Base-by-base conservation (phyloP, 2,113 vertebrate genomes). In the Tragelaphus scriptus region DNA sequence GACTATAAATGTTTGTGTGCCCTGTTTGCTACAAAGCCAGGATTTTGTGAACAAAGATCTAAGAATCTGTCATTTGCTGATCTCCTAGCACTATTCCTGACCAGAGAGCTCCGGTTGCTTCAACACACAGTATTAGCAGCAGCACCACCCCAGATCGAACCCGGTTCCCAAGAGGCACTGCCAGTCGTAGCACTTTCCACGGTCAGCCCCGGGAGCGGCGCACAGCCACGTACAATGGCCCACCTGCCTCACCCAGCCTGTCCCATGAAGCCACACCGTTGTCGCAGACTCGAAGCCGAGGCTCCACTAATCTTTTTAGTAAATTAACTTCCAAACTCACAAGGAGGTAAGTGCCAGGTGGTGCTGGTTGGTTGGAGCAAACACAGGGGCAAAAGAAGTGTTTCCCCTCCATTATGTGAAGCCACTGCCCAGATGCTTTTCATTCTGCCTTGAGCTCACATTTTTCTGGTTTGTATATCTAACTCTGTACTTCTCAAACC, bases 301-400 rank as follows among this genome's bases (percentile, higher is more conserved):
- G 99, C 95, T 99, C 99, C 98, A 99, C 99, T 97, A 99, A 99
- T 93, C 99, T 99, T 1, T 99, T 99, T 98, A 99, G 99, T 97
- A 99, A 99, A 97, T 99, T 99, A 90, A 99, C 99, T 97, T 99
- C 99, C 63, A 99, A 99, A 92, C 99, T 99, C 53, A 99, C 99
- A 0, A 99, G 99, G 98, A 99, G 99, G 99, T 99, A 99, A 98
- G 99, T 98, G 61, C 84, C 77, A 12, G 19, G 26, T 15, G 51
- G n/a, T 53, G 32, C 75, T 68, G n/a, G 26, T 51, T 44, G 32
- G 30, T n/a, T 25, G 32, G 16, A 89, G 28, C 65, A 30, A 63
- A 77, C 3, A 23, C 16, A 11, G 7, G 16, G 80, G 47, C 53
- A 6, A 56, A 59, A 40, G 11, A 15, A 88, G 81, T 32, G 23